Evolutionary conservation across 2,888 invertebrate species (phyloP).

Genomic region (Ditylenchus weischeri): DNA sequence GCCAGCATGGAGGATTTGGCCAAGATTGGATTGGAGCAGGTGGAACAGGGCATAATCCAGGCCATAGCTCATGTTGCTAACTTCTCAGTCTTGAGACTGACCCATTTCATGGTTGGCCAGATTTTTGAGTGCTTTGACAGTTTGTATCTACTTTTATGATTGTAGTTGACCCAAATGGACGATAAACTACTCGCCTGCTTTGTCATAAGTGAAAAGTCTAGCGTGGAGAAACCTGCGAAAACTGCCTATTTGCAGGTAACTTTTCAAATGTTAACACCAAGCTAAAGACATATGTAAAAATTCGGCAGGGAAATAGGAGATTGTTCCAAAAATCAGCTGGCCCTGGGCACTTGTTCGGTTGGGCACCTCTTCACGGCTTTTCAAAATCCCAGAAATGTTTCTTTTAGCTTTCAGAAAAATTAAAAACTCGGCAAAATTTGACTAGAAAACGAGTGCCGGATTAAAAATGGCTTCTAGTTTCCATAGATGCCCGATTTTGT

Average conservation of each 20-base stretch:
- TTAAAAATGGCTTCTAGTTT: no score
- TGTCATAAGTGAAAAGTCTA: conserved; percentile 9
- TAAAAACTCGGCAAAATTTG: no score
- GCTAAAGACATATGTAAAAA: no score
- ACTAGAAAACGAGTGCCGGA: no score
- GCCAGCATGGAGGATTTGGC: conserved; percentile 3
- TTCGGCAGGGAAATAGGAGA: no score
- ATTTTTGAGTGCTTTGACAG: background rate
- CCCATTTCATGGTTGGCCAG: conserved; percentile 8
- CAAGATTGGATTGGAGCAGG: conserved; percentile 1
- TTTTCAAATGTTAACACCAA: no score
- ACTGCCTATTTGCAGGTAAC: conserved; percentile 10
- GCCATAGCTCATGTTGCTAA: conserved; percentile 9
- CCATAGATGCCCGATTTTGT: no score
- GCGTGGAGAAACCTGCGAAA: conserved; percentile 4
- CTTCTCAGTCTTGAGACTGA: conserved; percentile 9
- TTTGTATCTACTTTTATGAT: background rate
- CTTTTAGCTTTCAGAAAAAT: no score
- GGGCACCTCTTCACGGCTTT: no score
- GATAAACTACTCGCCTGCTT: conserved; percentile 8
- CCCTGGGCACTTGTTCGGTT: no score
- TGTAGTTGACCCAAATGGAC: conserved; percentile 9
- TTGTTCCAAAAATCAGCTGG: no score
- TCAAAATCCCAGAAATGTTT: no score
- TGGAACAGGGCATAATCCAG: conserved; percentile 1